Percentiles rank a stretch among this genome's conserved stretches.
These are phyloP conservation scores for Anticlea derivata DNA, from an alignment of 2,888 invertebrate genomes.

Conservation along the genomic window DNA sequence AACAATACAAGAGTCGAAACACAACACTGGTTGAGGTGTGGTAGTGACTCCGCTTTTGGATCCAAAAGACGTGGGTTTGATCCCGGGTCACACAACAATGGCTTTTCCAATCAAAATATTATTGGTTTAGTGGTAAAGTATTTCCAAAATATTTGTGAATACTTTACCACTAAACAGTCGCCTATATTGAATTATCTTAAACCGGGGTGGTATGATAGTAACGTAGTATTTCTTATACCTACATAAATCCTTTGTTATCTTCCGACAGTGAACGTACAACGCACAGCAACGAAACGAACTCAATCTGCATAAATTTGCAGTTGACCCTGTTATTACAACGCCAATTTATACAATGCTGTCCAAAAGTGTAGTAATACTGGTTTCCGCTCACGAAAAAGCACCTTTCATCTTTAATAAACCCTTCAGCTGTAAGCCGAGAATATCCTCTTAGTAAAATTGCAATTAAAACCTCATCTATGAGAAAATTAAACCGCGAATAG, in stretches of 20 bases:
- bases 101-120: too few relatives aligned
- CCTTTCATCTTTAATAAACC: conserved; percentile 55
- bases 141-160: too few relatives aligned
- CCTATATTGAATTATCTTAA: too few relatives aligned
- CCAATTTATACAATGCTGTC: conserved; percentile 45
- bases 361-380: conserved; percentile 4
- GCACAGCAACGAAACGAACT: conserved; percentile 66
- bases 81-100: too few relatives aligned
- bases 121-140: too few relatives aligned
- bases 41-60: too few relatives aligned
- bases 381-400: conserved; percentile 37
- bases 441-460: conserved; percentile 56
- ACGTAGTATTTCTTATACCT: conserved; percentile 54
- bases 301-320: conserved; percentile 76
- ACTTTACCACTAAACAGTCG: too few relatives aligned
- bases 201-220: conserved; percentile 33
- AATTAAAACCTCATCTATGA: conserved; percentile 72
- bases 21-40: too few relatives aligned
- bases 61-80: too few relatives aligned
- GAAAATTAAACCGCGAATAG: conserved; percentile 76
- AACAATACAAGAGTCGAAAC: too few relatives aligned
- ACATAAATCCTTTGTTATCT: conserved; percentile 67
- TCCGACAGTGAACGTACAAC: conserved; percentile 56
- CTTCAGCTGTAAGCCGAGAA: conserved; percentile 46
- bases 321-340: conserved; percentile 67